Conservation (phyloP, 2,797 vertebrate species). For the Megalops cyprinoides region DNA sequence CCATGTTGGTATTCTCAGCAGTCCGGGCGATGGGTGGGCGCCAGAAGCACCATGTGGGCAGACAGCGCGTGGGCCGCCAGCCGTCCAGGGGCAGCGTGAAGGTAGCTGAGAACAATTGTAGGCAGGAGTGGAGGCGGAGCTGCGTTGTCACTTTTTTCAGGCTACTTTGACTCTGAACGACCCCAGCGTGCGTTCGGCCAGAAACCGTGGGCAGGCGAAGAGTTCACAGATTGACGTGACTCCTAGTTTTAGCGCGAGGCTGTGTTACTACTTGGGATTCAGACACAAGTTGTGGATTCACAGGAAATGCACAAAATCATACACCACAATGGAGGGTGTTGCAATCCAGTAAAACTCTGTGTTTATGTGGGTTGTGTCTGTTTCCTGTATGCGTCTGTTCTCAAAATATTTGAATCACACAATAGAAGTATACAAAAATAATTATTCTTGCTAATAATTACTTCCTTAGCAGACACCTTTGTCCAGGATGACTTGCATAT, state of each 20-base stretch:
- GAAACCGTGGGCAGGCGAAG: not conserved
- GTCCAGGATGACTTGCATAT: too few relatives aligned
- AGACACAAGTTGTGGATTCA: not conserved
- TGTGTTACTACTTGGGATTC: not conserved
- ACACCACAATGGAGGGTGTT: too few relatives aligned
- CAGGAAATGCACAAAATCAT: not conserved
- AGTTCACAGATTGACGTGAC: not conserved
- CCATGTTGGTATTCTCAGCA: not conserved
- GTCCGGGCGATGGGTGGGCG: too few relatives aligned
- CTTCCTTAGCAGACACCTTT: too few relatives aligned
- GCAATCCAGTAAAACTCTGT: too few relatives aligned
- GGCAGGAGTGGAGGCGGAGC: not conserved
- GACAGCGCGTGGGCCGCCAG: not conserved
- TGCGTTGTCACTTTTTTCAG: not conserved
- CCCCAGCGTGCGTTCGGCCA: not conserved
- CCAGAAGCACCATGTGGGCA: not conserved
- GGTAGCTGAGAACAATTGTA: not conserved
- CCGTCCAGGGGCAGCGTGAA: not conserved
- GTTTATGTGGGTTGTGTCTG: too few relatives aligned
- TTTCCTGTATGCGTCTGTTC: too few relatives aligned
- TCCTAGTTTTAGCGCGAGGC: not conserved
- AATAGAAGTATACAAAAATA: too few relatives aligned
- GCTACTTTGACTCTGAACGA: not conserved
- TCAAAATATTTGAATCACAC: too few relatives aligned
- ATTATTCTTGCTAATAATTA: too few relatives aligned